Evolutionary conservation across 2,113 vertebrate species (phyloP), one percentile per base, ranked within the genome.

Genomic region (Acrocephalus kingi): DNA sequence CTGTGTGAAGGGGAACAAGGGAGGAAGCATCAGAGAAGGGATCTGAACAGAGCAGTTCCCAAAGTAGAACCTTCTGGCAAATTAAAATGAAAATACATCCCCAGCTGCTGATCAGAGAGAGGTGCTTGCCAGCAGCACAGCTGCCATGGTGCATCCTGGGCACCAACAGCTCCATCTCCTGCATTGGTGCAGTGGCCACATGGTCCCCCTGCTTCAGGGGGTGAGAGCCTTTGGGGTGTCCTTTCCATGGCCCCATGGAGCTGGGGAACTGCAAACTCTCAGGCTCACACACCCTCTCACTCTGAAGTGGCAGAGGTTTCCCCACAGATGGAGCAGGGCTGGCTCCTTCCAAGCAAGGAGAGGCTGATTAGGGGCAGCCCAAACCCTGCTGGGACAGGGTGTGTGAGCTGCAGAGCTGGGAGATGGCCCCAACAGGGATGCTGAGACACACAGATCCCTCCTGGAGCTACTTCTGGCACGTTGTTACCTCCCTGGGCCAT

Each of bases 181-280:
- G 41, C 74, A 24, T 1, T 4, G 2, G 43, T 1, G 1, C 1
- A 0, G 28, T 25, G 39, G 54, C 33, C 2, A 28, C 31, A 2
- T 1, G 0, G 19, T 25, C 31, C 28, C 16, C 51, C 6, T 0
- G 0, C 43, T 58, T 51, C 23, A 16, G 31, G 8, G 30, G 8
- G 2, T 13, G 49, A n/a, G 30, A 91, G n/a, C 24, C 16, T 41
- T 39, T 61, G 54, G 39, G 28, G 13, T 25, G 13, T 21, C 7
- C 51, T 62, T 79, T 28, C 48, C 39, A 14, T 4, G 12, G 18
- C 15, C 16, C 28, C 2, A 0, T 1, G 2, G 39, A 28, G 55
- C 46, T 41, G 28, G 24, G 21, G 24, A 85, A 51, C 35, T 27
- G 30, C 82, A 93, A 10, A 64, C 28, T 16, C 48, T 27, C 2